Base-by-base conservation (phyloP, 1,140 invertebrate species). In the Manduca sexta region DNA sequence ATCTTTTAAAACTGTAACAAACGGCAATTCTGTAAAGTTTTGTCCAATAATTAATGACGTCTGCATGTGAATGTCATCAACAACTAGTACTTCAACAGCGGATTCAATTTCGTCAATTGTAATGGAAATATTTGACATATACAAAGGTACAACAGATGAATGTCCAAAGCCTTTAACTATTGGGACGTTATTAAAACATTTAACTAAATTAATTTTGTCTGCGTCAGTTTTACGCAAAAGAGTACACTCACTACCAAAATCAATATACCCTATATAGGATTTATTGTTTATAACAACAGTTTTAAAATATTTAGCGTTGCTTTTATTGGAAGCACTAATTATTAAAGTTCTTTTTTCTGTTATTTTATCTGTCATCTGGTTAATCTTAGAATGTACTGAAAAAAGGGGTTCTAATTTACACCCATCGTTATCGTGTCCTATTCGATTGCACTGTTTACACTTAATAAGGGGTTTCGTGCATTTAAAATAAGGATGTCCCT, bases 31-130 rank as follows among this genome's bases (percentile, higher is more conserved):
- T 2, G 56, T 59, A 40, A 59, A 54, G 15, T 59, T 59, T 34
- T 59, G 56, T 10, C 56, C 51, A 5, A 59, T 38, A 2, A 53
- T 33, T 21, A 59, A 40, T 11, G 56, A 21, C 1, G 51, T 45
- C 33, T 33, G 48, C 41, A 60, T 41, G 38, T 48, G 48, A 30
- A 40, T 37, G 42, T 60, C 52, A 38, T 44, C 18, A 29, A 60
- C 45, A 29, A 42, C 52, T 4, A 55, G 14, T 1, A 55, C 42
- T 12, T 43, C 49, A 8, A 55, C 21, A 11, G 21, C 31, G 2
- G 42, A 33, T 14, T 60, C 57, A 29, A 60, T 43, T 42, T 60
- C 57, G 45, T 60, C 52, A 43, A 60, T 44, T 55, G 18, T 44
- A n/a, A 63, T 8, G 18, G 17, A 26, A 10, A 58, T 16, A 40